Evolutionary conservation across 2,888 invertebrate species (phyloP).

Genomic region (Doris montereyensis): DNA sequence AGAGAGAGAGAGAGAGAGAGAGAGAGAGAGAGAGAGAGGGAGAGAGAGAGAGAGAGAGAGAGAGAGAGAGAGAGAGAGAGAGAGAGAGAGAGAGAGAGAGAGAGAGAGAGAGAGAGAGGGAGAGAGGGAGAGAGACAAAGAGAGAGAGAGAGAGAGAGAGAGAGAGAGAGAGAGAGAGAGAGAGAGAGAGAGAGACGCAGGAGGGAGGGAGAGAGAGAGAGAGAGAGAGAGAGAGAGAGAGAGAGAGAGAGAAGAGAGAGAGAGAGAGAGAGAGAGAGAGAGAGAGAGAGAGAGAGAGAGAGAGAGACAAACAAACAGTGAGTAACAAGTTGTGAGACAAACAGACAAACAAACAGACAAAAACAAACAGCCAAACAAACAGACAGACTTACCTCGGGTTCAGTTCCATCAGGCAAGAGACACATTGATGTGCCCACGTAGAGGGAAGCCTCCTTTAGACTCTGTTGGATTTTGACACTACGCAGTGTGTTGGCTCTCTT

Average conservation of each 20-base stretch:
- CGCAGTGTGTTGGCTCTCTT: constrained; percentile 36
- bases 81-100: constrained; percentile 8
- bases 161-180: neutral
- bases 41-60: neutral
- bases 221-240: constrained; percentile 21
- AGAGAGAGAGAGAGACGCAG: constrained; percentile 12
- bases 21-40: neutral
- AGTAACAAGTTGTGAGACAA: neutral
- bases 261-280: neutral
- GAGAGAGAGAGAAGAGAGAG: constrained; percentile 12
- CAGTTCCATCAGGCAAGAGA: constrained; percentile 36
- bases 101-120: constrained; percentile 18
- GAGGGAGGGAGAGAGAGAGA: neutral
- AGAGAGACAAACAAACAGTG: neutral
- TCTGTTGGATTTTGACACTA: constrained; percentile 35
- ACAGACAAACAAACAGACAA: neutral
- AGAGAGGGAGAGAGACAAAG: constrained; percentile 12
- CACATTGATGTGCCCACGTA: constrained; percentile 35
- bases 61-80: neutral
- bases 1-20: neutral
- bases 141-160: no score
- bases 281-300: neutral
- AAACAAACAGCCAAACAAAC: neutral
- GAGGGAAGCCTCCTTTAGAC: constrained; percentile 37
- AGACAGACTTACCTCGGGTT: constrained; percentile 27